Conservation (phyloP, 2,888 invertebrate species). For the Drosophila maculinotata region DNA sequence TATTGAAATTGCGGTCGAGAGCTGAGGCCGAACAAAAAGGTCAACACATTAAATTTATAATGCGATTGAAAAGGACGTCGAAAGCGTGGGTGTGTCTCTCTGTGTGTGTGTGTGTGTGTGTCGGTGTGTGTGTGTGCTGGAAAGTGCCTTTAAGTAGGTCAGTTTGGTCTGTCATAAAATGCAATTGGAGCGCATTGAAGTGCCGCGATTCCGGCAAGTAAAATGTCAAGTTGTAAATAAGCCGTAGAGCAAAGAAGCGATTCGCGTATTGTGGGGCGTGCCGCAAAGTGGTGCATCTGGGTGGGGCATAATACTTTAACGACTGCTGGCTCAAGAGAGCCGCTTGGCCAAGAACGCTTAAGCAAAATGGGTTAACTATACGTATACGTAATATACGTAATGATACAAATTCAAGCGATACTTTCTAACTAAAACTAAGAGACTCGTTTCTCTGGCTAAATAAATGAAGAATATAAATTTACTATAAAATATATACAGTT, state of each 20-base stretch:
- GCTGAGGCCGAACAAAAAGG: constrained; percentile 60
- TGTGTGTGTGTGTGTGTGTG: constrained; percentile 4
- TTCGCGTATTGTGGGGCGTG: constrained; percentile 16
- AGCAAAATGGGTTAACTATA: constrained; percentile 6
- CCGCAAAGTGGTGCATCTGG: constrained; percentile 2
- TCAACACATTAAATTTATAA: constrained; percentile 79
- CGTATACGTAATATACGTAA: background rate
- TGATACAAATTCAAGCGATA: no score
- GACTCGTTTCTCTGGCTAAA: background rate
- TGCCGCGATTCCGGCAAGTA: constrained; percentile 69
- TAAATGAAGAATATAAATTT: background rate
- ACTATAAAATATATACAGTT: background rate
- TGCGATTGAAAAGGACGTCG: constrained; percentile 68
- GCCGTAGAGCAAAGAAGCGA: constrained; percentile 19
- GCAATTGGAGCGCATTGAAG: constrained; percentile 79
- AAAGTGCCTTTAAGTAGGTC: constrained; percentile 73
- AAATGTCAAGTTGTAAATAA: constrained; percentile 79
- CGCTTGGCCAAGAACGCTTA: constrained; percentile 2
- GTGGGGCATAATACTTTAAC: constrained; percentile 6
- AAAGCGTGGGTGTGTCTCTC: constrained; percentile 12
- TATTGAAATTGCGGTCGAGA: constrained; percentile 76
- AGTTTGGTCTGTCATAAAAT: constrained; percentile 78
- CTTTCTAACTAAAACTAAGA: no score
- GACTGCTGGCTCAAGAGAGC: constrained; percentile 3
- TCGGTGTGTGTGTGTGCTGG: constrained; percentile 14